Base-by-base conservation (phyloP, 2,797 vertebrate species). In the Enteromius viviparus region DNA sequence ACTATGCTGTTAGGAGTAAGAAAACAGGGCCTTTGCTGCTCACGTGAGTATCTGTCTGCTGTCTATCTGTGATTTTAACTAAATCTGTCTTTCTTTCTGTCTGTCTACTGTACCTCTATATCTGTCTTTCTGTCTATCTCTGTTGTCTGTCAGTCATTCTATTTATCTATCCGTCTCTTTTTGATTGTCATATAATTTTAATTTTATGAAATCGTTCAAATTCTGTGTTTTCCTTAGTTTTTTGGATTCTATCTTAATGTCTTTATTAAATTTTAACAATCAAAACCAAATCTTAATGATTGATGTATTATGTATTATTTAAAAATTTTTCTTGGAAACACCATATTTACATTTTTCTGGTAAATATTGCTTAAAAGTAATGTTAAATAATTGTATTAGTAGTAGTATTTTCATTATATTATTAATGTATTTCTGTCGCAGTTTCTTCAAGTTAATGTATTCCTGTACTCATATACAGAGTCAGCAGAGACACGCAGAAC, bases 11-110 rank as follows among this genome's bases (percentile, higher is more conserved):
- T 98, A 81, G 97, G 97, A 0, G 96, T 98, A 0, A 94, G 97
- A 86, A 99, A 98, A 90, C 97, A 99, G 93, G 97, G 97, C 89
- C 95, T 99, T 87, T 96, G 97, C 93, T 99, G 97, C 92, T 93
- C 95, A 87, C 93, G 97, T 98, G 91, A 97, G 97, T 53, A 7
- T 76, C 49, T 42, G 6, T 40, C n/a, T 8, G 0, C 40, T 75
- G 0, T 42, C 10, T 40, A 1, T 12, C 37, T 26, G 66, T 40
- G 14, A 15, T 19, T 51, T 42, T 49, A 17, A 21, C 29, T 42
- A 58, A 32, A 15, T 23, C 19, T 29, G 0, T 79, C 70, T 68
- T 10, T 17, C 58, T 12, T 12, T 45, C 11, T 42, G 42, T 42
- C 42, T 42, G 42, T 37, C 37, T 37, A 7, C 26, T 26, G 26